Evolutionary conservation across 2,888 invertebrate species (phyloP).

Genomic region (Sesia bembeciformis): DNA sequence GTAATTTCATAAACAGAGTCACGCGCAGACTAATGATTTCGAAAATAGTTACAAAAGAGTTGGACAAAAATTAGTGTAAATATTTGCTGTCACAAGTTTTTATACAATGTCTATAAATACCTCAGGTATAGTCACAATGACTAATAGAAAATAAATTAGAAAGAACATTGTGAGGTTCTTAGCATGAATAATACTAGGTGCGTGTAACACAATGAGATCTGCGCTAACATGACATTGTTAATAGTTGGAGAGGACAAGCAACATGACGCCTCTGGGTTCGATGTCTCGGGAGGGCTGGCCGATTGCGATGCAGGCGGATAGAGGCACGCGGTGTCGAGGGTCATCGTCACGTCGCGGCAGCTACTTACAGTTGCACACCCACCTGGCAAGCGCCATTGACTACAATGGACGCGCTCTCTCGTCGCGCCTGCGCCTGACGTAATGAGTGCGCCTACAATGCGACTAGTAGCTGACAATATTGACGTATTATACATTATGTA

Average conservation of each 20-base stretch:
- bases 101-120: conserved; percentile 24
- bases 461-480: conserved; percentile 60
- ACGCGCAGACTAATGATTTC: conserved; percentile 43
- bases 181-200: conserved; percentile 12
- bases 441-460: conserved; percentile 54
- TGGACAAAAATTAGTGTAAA: conserved; percentile 27
- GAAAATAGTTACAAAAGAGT: conserved; percentile 41
- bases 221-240: conserved; percentile 5
- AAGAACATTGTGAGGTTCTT: conserved; percentile 11
- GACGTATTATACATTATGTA: conserved; percentile 55
- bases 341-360: conserved; percentile 36
- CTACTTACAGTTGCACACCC: conserved; percentile 67
- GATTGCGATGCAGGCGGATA: too few relatives aligned
- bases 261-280: too few relatives aligned
- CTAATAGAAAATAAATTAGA: conserved; percentile 17
- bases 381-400: conserved; percentile 62
- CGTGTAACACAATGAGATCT: conserved; percentile 10
- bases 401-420: conserved; percentile 54
- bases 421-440: conserved; percentile 42
- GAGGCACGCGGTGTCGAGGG: conserved; percentile 27
- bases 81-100: conserved; percentile 21
- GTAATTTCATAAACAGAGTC: conserved; percentile 44
- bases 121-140: conserved; percentile 10
- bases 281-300: too few relatives aligned
- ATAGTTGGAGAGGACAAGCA: neutral